Percentiles rank a stretch among this genome's conserved stretches.
Conservation (phyloP, 2,113 vertebrate species). For the Chlorodrepanis virens region DNA sequence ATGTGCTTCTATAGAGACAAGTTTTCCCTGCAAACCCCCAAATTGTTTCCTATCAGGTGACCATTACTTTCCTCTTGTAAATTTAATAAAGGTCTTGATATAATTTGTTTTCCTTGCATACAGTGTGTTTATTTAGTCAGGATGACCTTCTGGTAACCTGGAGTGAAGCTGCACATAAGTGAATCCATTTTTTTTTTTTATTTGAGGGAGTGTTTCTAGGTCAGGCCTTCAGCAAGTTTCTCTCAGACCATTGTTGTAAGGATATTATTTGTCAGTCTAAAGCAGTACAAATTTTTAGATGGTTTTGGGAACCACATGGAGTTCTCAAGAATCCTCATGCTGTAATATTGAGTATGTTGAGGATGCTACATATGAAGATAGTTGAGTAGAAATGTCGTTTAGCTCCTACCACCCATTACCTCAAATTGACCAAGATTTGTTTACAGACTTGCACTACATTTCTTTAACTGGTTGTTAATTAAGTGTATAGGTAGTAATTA, state of each 20-base stretch:
- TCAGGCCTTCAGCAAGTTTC: background rate
- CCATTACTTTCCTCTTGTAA: background rate
- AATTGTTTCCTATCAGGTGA: background rate
- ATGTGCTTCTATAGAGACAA: background rate
- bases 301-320: background rate
- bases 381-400: background rate
- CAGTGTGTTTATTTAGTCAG: background rate
- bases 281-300: background rate
- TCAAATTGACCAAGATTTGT: background rate
- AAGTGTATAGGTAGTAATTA: background rate
- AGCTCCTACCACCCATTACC: background rate
- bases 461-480: conserved; percentile 27
- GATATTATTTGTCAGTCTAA: background rate
- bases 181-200: background rate
- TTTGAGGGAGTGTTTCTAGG: background rate
- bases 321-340: background rate
- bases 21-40: background rate
- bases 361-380: background rate
- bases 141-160: background rate
- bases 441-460: background rate
- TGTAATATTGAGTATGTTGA: background rate
- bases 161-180: background rate
- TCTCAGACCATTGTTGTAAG: background rate
- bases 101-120: background rate
- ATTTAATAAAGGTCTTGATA: background rate